A percentile compares a stretch with the other conserved stretches of the same genome.
Conservation (phyloP, 2,888 invertebrate species). For the Ceriagrion tenellum region DNA sequence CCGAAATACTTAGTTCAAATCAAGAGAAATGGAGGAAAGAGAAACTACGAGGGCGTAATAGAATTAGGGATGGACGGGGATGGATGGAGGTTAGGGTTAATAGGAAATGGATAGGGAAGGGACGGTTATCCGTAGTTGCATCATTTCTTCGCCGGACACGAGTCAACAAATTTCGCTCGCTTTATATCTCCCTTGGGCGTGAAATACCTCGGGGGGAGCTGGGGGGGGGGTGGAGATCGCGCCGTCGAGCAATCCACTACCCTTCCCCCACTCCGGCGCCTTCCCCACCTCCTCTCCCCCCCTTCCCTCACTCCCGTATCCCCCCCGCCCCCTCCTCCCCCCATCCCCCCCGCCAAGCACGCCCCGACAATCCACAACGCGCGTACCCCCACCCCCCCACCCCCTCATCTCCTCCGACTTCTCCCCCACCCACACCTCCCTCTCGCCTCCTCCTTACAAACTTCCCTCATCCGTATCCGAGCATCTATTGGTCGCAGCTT, state of each 20-base stretch:
- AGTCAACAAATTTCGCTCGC: background rate
- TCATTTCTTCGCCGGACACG: background rate
- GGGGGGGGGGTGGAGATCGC: no score
- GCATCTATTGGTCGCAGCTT: constrained; percentile 48
- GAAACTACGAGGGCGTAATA: background rate
- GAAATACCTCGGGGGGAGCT: background rate
- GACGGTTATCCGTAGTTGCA: background rate
- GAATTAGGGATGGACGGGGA: background rate
- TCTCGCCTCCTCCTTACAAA: background rate
- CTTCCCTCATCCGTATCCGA: constrained; percentile 54
- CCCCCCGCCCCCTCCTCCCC: constrained; percentile 69
- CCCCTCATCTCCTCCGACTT: background rate
- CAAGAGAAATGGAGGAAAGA: background rate
- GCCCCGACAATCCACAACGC: background rate
- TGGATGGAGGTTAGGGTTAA: background rate
- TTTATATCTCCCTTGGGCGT: background rate
- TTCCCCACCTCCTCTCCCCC: background rate
- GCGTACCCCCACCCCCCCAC: no score
- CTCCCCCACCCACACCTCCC: background rate
- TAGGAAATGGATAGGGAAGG: background rate
- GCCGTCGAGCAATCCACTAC: background rate
- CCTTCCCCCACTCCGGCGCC: background rate
- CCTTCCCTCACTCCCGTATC: no score
- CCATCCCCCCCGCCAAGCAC: constrained; percentile 53
- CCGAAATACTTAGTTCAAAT: background rate